Evolutionary conservation across 1,140 invertebrate genomes (phyloP).

Genomic region (Reticulitermes speratus): DNA sequence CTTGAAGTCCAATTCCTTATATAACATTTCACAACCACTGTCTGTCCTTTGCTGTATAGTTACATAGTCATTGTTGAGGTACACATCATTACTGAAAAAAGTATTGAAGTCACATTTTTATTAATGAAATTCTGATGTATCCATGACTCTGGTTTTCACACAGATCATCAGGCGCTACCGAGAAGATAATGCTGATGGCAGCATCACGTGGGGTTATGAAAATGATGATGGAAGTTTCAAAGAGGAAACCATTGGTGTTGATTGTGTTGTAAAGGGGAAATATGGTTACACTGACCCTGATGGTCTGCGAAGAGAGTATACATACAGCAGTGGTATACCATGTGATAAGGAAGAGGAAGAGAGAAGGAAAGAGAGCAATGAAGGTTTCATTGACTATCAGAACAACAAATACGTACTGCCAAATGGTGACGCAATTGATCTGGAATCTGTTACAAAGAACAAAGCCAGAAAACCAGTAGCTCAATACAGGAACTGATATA

Average conservation of each 20-base stretch:
- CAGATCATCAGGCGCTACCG: conserved; percentile 60
- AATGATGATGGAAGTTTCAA: conserved; percentile 79
- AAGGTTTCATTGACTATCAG: conserved; percentile 67
- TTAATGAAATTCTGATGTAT: neutral
- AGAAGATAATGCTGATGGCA: conserved; percentile 77
- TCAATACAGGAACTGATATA: conserved; percentile 27
- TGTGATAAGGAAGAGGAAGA: conserved; percentile 60
- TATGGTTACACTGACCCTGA: conserved; percentile 83
- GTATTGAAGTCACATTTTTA: neutral
- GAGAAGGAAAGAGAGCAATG: conserved; percentile 46
- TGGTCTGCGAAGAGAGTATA: conserved; percentile 68
- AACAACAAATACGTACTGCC: conserved; percentile 68
- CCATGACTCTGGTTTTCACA: neutral
- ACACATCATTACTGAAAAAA: too few species aligned
- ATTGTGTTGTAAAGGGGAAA: conserved; percentile 77
- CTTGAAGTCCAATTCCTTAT: too few species aligned
- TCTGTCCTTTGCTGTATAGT: too few species aligned
- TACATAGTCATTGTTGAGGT: too few species aligned
- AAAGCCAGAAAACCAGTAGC: conserved; percentile 61
- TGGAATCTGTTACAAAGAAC: conserved; percentile 66
- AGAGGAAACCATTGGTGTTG: conserved; percentile 76
- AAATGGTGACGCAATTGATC: conserved; percentile 67
- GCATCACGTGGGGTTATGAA: conserved; percentile 83
- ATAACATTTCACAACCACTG: too few species aligned
- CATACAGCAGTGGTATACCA: conserved; percentile 65